Evolutionary conservation across 2,797 vertebrate species (phyloP), one percentile per base, ranked within the genome.

Genomic region (Cheirogaleus major): DNA sequence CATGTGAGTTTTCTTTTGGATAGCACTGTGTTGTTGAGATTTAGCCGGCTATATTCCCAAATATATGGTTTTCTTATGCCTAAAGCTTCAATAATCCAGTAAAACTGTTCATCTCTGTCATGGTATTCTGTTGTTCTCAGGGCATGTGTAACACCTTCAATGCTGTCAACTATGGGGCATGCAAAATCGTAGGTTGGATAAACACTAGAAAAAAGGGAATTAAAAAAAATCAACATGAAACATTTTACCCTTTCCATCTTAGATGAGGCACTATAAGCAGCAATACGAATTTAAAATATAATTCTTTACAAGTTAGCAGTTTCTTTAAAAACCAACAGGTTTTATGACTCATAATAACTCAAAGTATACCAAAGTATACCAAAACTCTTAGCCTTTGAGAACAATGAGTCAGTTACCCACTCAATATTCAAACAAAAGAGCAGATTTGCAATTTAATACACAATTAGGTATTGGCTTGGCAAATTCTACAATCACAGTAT

Each of bases 131-230:
- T 99, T 95, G 99, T 99, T 96, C 99, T 99, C 30, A 99, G 98
- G 11, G 99, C 99, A 38, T 99, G 99, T 7, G 99, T 99, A 95
- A 99, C 99, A 1, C 99, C 99, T 98, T 99, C 99, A 87, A 99
- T 95, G 96, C 99, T 99, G 98, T 99, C 99, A 97, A 99, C 99
- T 52, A 99, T 99, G 78, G 99, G 99, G 97, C 99, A 99, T 96
- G 99, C 99, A 59, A 99, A 99, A 97, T 99, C 99, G 0, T 99
- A 99, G 0, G 99, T 99, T 27, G 99, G 99, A 98, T 99, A 99
- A 96, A 99, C 98, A 89, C 99, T 99, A 97, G 93, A 59, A 17
- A 82, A 82, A 95, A 97, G 76, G 22, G 75, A 57, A 43, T 50
- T 61, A 25, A 35, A 69, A 38, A 52, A 76, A 65, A 55, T 61